Evolutionary conservation across 2,797 vertebrate genomes (phyloP).

Genomic region (Emydoidea blandingii): DNA sequence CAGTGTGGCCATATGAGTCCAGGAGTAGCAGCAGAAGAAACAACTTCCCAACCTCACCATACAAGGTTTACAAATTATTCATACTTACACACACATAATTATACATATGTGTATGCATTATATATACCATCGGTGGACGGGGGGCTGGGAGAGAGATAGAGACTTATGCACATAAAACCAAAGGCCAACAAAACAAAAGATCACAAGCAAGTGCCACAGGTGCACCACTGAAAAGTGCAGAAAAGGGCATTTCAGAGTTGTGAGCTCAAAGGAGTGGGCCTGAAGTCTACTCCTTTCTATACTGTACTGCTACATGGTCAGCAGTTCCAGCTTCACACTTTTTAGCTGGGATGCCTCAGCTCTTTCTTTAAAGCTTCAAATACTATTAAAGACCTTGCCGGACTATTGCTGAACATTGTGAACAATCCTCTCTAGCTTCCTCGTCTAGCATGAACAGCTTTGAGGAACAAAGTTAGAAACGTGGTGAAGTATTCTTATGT

Average conservation of each 20-base stretch:
- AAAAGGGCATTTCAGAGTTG: not conserved
- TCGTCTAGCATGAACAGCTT: not conserved
- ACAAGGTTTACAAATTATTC: not conserved
- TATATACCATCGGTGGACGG: not conserved
- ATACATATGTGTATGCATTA: rapidly evolving
- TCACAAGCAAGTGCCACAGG: not conserved
- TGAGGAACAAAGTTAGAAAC: not conserved
- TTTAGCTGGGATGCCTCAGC: not conserved
- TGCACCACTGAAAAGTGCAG: not conserved
- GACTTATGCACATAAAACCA: not conserved
- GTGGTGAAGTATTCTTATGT: not conserved
- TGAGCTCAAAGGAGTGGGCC: not conserved
- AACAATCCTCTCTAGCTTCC: not conserved
- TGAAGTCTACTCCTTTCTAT: not conserved
- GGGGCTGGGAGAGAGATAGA: not conserved
- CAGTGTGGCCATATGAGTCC: rapidly evolving
- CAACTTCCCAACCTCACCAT: not conserved
- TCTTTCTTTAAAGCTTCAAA: not conserved
- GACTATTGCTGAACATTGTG: not conserved
- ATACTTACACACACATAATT: not conserved
- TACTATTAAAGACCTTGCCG: not conserved
- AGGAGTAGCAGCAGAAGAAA: not conserved
- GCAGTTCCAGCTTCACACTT: not conserved
- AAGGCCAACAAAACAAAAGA: not conserved
- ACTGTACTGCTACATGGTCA: not conserved